Evolutionary conservation across 2,888 invertebrate genomes (phyloP).

Genomic region (Agrotis puta): DNA sequence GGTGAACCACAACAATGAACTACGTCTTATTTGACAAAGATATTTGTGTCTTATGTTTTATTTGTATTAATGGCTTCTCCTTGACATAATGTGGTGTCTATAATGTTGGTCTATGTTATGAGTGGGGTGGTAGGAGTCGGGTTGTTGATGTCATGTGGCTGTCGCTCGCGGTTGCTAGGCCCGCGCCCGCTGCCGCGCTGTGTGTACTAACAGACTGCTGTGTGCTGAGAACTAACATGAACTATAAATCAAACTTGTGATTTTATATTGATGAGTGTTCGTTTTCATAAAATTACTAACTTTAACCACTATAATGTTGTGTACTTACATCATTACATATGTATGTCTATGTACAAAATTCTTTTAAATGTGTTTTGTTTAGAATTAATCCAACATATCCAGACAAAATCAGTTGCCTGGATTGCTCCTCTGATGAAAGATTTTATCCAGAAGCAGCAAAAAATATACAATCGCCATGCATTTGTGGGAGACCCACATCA

Average conservation of each 20-base stretch:
- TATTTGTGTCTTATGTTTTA: slow-evolving; percentile 11
- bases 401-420: background rate
- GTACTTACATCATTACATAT: background rate
- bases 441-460: background rate
- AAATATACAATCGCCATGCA: background rate
- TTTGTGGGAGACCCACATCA: background rate
- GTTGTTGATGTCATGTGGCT: background rate
- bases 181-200: background rate
- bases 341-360: too few species aligned
- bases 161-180: background rate
- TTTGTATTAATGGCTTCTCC: slow-evolving; percentile 18
- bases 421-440: too few species aligned
- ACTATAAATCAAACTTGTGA: background rate
- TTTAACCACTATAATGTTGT: background rate
- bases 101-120: background rate
- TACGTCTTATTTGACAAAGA: background rate
- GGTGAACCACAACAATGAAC: slow-evolving; percentile 8
- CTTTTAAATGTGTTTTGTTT: background rate
- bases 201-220: slow-evolving; percentile 41
- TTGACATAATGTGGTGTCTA: background rate
- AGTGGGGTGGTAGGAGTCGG: background rate
- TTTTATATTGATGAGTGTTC: slow-evolving; percentile 2
- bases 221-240: slow-evolving; percentile 32
- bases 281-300: slow-evolving; percentile 1
- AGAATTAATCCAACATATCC: background rate